phyloP scores from a whole-genome alignment of 2,797 vertebrate species.

The Alcedo atthis region DNA sequence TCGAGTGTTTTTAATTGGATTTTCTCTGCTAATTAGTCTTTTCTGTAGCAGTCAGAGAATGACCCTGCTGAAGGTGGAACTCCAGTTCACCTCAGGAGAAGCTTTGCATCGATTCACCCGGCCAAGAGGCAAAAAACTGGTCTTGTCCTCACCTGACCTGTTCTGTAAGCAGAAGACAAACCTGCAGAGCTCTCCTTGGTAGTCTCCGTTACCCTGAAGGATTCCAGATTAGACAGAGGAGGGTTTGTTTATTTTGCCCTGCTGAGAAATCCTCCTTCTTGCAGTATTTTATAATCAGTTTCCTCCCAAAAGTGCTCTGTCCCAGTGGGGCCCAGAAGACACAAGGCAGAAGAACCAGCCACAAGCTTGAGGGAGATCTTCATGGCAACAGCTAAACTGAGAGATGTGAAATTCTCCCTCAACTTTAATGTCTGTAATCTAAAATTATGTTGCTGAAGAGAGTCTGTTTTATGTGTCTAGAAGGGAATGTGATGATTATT shows the following conservation, averaged over 20 bases:
- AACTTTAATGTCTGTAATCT: background rate
- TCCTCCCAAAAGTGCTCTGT: background rate
- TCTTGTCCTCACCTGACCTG: background rate
- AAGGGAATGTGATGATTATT: background rate
- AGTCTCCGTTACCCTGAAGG: fast-evolving
- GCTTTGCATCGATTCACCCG: background rate
- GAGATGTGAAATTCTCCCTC: background rate
- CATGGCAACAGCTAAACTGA: background rate
- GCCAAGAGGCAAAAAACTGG: background rate
- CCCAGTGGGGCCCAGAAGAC: too few relatives aligned
- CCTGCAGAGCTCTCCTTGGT: background rate
- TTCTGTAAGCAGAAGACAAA: background rate
- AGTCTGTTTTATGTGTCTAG: background rate
- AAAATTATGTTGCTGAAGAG: background rate
- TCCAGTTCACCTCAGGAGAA: background rate
- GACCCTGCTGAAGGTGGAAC: background rate
- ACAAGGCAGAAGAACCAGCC: background rate
- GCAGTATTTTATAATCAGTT: background rate
- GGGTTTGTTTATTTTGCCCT: background rate
- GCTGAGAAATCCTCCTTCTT: background rate
- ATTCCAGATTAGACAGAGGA: background rate
- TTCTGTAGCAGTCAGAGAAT: fast-evolving
- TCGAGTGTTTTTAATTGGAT: background rate
- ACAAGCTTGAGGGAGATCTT: background rate
- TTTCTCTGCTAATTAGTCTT: background rate